Conservation (phyloP, 2,797 vertebrate genomes). For the Acanthopagrus latus region DNA sequence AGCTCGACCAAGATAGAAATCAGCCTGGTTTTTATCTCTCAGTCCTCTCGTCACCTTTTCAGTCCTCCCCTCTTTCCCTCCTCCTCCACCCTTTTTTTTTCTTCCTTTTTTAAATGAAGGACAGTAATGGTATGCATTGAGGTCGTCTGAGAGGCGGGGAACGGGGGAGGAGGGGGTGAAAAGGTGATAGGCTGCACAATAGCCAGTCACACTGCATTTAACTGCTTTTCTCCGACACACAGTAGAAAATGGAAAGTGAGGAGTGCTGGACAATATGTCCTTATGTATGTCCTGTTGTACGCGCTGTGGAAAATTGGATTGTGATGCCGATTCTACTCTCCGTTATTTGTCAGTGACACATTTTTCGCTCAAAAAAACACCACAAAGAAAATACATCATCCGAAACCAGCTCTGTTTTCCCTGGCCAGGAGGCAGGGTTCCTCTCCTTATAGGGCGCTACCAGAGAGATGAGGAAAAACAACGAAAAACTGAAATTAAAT, state of each 20-base stretch:
- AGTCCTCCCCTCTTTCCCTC: conserved; percentile 44
- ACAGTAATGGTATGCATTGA: conserved; percentile 61
- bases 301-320: conserved; percentile 69
- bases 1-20: conserved; percentile 68
- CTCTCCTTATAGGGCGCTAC: conserved; percentile 44
- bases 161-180: conserved; percentile 40
- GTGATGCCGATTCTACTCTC: conserved; percentile 48
- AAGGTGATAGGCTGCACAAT: conserved; percentile 70
- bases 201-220: conserved; percentile 66
- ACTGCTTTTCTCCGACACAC: conserved; percentile 52
- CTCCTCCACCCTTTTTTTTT: conserved; percentile 10
- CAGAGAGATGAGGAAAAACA: conserved; percentile 20
- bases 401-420: conserved; percentile 36
- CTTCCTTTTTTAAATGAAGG: conserved; percentile 38
- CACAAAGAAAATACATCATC: conserved; percentile 51
- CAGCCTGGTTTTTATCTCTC: conserved; percentile 62
- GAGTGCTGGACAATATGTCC: conserved; percentile 45
- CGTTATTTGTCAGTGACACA: conserved; percentile 54
- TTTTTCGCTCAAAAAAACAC: conserved; percentile 46
- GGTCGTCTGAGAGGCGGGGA: conserved; percentile 39
- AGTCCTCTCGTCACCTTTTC: conserved; percentile 65
- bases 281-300: conserved; percentile 51
- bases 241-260: conserved; percentile 49
- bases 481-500: conserved; percentile 24
- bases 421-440: conserved; percentile 30